phyloP scores from a whole-genome alignment of 1,140 invertebrate species.

The Drosophila sp. region DNA sequence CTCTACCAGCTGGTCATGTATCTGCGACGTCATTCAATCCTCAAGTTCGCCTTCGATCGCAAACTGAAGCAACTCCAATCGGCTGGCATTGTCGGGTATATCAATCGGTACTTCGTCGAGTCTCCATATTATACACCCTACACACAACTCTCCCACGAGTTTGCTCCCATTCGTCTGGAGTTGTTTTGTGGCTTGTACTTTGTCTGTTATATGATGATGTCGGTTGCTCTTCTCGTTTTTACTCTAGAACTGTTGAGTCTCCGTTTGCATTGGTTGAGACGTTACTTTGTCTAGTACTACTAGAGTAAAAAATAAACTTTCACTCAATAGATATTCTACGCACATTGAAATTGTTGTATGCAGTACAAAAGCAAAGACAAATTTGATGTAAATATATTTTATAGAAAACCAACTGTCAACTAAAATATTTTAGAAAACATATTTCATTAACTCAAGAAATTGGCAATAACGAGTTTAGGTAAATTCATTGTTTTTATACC shows the following conservation, averaged over 20 bases:
- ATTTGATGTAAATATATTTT: no score
- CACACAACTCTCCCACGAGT: not conserved
- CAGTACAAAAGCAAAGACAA: no score
- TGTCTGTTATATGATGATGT: constrained; percentile 32
- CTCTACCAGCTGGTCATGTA: constrained; percentile 67
- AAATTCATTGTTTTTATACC: no score
- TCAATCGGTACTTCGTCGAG: constrained; percentile 46
- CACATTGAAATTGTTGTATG: no score
- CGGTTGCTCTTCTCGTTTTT: constrained; percentile 34
- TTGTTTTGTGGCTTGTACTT: constrained; percentile 53
- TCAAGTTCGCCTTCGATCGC: constrained; percentile 66
- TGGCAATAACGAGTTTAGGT: no score
- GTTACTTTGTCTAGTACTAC: constrained; percentile 25
- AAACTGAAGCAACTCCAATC: constrained; percentile 66
- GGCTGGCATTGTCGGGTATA: constrained; percentile 53
- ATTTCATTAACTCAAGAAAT: no score
- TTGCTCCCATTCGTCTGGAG: constrained; percentile 23
- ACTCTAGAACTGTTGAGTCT: constrained; percentile 50
- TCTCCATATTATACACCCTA: not conserved
- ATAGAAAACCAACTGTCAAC: no score
- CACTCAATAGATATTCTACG: not conserved
- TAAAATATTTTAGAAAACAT: no score
- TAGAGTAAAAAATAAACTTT: no score
- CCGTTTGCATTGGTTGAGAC: constrained; percentile 41
- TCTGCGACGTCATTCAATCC: constrained; percentile 49